phyloP scores from a whole-genome alignment of 2,888 invertebrate species.

The Unio delphinus region DNA sequence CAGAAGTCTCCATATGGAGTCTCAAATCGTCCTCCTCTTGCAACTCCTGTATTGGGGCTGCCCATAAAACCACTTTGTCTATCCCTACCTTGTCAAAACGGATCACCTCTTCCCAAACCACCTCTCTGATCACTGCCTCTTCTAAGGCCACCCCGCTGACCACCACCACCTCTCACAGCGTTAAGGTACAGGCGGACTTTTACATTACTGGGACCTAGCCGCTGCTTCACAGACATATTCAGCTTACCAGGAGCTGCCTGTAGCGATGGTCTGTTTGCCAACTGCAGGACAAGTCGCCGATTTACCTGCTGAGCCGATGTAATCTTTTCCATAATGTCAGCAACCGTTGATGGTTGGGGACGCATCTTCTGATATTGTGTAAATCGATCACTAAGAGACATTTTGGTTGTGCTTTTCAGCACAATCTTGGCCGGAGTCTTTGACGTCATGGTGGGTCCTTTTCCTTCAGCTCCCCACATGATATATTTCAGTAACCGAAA shows the following conservation, averaged over 20 bases:
- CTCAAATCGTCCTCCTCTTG: constrained; percentile 3
- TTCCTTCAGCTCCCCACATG: no score
- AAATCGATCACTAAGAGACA: constrained; percentile 35
- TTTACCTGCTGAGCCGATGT: constrained; percentile 67
- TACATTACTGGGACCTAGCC: constrained; percentile 50
- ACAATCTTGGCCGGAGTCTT: no score
- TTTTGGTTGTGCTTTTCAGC: no score
- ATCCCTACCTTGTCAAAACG: neutral
- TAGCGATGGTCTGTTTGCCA: constrained; percentile 74
- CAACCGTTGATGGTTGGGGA: constrained; percentile 44
- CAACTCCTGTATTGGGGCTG: constrained; percentile 8
- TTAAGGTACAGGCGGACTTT: constrained; percentile 59
- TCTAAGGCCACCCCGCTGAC: neutral
- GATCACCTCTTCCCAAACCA: constrained; percentile 21
- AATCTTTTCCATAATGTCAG: constrained; percentile 60
- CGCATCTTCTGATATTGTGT: constrained; percentile 56
- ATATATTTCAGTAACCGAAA: no score
- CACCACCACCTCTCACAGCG: constrained; percentile 21
- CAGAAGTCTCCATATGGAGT: neutral
- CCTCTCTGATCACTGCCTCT: constrained; percentile 26
- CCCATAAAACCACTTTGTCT: constrained; percentile 35
- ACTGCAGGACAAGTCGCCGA: constrained; percentile 73
- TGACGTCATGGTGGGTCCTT: no score
- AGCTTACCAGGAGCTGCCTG: constrained; percentile 60
- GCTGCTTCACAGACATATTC: constrained; percentile 31